Evolutionary conservation across 2,113 vertebrate genomes (phyloP).

Genomic region (Cyphomyrus plagiostoma): DNA sequence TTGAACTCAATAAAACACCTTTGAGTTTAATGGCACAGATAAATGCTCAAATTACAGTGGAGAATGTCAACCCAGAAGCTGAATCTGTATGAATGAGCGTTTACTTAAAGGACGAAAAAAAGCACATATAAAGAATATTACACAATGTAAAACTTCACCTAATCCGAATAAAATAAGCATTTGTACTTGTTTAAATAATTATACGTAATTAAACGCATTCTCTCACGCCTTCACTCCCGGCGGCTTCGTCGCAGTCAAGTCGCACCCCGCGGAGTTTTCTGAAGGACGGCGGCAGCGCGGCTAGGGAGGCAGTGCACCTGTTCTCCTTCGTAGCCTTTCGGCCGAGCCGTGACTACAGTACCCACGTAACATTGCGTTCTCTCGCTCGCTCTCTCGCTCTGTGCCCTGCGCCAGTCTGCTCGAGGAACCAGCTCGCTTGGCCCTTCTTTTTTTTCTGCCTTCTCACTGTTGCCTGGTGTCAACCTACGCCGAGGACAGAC

Average conservation of each 20-base stretch:
- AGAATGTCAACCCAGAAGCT: neutral
- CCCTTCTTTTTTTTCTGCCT: conserved; percentile 54
- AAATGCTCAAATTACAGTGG: conserved; percentile 5
- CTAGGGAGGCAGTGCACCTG: conserved; percentile 54
- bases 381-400: conserved; percentile 38
- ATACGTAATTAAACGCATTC: neutral
- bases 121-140: neutral
- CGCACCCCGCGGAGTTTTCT: neutral
- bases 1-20: neutral
- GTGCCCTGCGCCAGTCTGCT: conserved; percentile 62
- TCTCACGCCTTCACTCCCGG: conserved; percentile 7
- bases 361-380: conserved; percentile 58
- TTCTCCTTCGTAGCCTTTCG: conserved; percentile 37
- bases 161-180: neutral
- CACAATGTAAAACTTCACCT: neutral
- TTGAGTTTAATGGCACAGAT: neutral
- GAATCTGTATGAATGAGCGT: neutral
- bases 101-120: neutral
- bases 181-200: conserved; percentile 11
- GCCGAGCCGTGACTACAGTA: conserved; percentile 56
- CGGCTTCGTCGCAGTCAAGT: neutral
- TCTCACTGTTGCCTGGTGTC: conserved; percentile 64
- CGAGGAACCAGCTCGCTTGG: conserved; percentile 64
- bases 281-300: conserved; percentile 31
- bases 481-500: conserved; percentile 65